These are phyloP conservation scores for Nomada hirtipes DNA, from an alignment of 2,888 invertebrate genomes.

Conservation along the genomic window DNA sequence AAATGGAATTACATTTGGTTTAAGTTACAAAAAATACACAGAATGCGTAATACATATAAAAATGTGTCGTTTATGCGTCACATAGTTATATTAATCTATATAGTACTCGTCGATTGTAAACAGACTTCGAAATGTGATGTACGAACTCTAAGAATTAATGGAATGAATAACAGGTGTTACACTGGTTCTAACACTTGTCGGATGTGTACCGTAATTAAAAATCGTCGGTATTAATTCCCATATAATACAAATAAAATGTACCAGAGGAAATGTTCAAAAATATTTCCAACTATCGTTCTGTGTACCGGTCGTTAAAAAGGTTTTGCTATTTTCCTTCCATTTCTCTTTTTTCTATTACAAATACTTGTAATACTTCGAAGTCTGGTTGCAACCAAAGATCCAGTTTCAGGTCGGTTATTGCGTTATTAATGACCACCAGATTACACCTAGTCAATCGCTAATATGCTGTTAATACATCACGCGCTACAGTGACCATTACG, in stretches of 20 bases:
- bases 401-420: slow-evolving; percentile 27
- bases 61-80: slow-evolving; percentile 63
- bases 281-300: not conserved
- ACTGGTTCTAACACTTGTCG: too few species aligned
- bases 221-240: not conserved
- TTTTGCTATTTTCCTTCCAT: not conserved
- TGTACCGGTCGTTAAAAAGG: not conserved
- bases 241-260: not conserved
- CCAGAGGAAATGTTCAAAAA: not conserved
- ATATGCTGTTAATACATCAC: slow-evolving; percentile 61
- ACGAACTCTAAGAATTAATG: not conserved
- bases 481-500: slow-evolving; percentile 64
- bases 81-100: slow-evolving; percentile 61
- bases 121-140: slow-evolving; percentile 46
- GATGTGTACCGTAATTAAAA: too few species aligned
- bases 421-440: slow-evolving; percentile 55
- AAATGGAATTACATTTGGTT: slow-evolving; percentile 67
- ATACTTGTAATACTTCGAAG: slow-evolving; percentile 25
- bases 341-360: not conserved
- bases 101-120: slow-evolving; percentile 55
- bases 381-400: slow-evolving; percentile 63
- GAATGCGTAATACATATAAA: slow-evolving; percentile 71
- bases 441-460: slow-evolving; percentile 65
- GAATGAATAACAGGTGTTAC: not conserved
- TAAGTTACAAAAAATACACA: slow-evolving; percentile 71